Conservation (phyloP, 2,888 invertebrate species). For the Lasioglossum figueresi region DNA sequence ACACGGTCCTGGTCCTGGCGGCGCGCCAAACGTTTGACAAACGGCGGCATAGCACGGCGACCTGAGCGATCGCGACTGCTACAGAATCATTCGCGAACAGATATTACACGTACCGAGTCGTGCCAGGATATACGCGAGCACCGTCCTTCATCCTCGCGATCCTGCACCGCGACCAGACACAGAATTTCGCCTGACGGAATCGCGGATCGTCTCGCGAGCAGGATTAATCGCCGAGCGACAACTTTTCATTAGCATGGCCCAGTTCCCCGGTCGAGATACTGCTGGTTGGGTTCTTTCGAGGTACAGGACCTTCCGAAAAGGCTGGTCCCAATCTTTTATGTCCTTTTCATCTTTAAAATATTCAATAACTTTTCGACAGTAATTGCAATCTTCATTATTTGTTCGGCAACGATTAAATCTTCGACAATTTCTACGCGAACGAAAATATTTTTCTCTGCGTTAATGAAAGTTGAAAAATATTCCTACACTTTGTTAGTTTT, state of each 20-base stretch:
- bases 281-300: neutral
- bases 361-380: too few species aligned
- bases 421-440: too few species aligned
- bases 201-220: neutral
- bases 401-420: too few species aligned
- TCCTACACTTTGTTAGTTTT: neutral
- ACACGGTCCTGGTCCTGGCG: constrained; percentile 65
- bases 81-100: constrained; percentile 8
- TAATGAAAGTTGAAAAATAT: neutral
- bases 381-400: too few species aligned
- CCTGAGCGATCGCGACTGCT: neutral
- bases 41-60: constrained; percentile 51
- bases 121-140: neutral
- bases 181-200: neutral
- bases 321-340: neutral
- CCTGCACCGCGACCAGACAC: neutral
- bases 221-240: constrained; percentile 5
- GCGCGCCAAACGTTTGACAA: constrained; percentile 72
- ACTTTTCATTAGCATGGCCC: constrained; percentile 16
- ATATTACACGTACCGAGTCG: constrained; percentile 31
- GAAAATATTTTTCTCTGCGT: neutral
- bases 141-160: constrained; percentile 5
- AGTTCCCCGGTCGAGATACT: neutral
- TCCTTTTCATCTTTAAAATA: neutral
- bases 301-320: neutral